Percentiles rank a stretch among this genome's conserved stretches.
These are phyloP conservation scores for Furcifer pardalis DNA, from an alignment of 2,797 vertebrate species.

Conservation along the genomic window DNA sequence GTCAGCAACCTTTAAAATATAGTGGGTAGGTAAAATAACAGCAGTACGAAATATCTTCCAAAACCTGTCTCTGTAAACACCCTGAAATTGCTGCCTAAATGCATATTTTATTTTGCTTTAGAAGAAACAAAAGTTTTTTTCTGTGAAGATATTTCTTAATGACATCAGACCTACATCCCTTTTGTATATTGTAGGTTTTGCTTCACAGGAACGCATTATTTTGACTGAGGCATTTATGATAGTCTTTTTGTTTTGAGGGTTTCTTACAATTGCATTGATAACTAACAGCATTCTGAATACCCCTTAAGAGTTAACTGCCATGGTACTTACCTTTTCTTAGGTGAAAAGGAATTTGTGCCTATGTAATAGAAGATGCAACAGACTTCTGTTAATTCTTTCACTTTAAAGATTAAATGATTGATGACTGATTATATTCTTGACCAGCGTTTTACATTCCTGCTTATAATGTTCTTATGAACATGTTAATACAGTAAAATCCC, in stretches of 20 bases:
- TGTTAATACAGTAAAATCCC: too few relatives aligned
- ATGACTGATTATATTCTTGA: slow-evolving; percentile 16
- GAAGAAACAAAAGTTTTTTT: background rate
- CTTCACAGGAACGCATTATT: background rate
- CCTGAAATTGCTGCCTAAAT: background rate
- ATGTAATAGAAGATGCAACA: background rate
- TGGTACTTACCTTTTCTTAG: background rate
- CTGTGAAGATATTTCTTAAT: background rate
- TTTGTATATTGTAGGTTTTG: background rate
- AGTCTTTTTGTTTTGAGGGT: background rate
- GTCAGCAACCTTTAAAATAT: background rate
- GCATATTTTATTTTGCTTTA: background rate
- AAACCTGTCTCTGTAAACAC: background rate
- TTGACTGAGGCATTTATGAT: background rate
- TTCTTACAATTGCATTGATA: background rate
- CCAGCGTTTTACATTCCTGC: slow-evolving; percentile 4
- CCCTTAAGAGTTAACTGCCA: background rate
- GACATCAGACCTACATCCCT: background rate
- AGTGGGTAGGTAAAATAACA: background rate
- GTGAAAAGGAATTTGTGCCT: background rate
- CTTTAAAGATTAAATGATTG: slow-evolving; percentile 1
- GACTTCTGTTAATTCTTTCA: background rate
- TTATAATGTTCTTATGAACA: slow-evolving; percentile 21
- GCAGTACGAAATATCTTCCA: background rate
- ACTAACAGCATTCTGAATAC: background rate